phyloP scores from a whole-genome alignment of 2,888 invertebrate species.

The Ellobium chinense region DNA sequence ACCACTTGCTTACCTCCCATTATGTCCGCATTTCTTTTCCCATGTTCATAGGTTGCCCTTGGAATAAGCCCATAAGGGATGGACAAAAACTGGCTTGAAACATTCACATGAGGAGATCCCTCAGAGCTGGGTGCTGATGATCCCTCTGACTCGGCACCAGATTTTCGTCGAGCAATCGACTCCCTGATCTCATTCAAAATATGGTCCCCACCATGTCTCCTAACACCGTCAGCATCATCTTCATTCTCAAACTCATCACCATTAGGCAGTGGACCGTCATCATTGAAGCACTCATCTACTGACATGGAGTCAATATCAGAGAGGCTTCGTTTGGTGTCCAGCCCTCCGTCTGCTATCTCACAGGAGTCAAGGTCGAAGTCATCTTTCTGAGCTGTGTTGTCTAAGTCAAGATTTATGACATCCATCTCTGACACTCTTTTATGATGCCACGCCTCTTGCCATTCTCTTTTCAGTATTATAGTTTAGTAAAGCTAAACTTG shows the following conservation, averaged over 20 bases:
- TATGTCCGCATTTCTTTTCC: slow-evolving; percentile 71
- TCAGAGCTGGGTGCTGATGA: slow-evolving; percentile 47
- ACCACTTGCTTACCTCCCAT: slow-evolving; percentile 73
- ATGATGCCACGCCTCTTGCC: neutral
- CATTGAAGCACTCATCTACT: neutral
- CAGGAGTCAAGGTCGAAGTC: neutral
- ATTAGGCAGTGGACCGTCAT: neutral
- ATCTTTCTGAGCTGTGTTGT: neutral
- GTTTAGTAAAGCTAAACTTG: neutral
- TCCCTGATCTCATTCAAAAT: slow-evolving; percentile 63
- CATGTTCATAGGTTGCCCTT: slow-evolving; percentile 71
- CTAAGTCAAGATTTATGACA: neutral
- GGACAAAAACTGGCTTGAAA: slow-evolving; percentile 66
- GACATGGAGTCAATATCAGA: neutral
- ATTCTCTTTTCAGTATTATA: neutral
- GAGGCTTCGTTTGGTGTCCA: slow-evolving; percentile 11
- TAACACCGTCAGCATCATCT: slow-evolving; percentile 50
- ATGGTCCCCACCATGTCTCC: slow-evolving; percentile 54
- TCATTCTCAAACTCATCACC: slow-evolving; percentile 24
- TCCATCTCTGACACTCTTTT: neutral
- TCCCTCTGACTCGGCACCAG: slow-evolving; percentile 48
- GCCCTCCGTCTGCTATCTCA: neutral
- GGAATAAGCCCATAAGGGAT: slow-evolving; percentile 72
- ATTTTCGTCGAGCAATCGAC: slow-evolving; percentile 53
- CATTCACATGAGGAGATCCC: slow-evolving; percentile 56